phyloP scores from a whole-genome alignment of 2,888 invertebrate species.

The Drosophila neonasuta region DNA sequence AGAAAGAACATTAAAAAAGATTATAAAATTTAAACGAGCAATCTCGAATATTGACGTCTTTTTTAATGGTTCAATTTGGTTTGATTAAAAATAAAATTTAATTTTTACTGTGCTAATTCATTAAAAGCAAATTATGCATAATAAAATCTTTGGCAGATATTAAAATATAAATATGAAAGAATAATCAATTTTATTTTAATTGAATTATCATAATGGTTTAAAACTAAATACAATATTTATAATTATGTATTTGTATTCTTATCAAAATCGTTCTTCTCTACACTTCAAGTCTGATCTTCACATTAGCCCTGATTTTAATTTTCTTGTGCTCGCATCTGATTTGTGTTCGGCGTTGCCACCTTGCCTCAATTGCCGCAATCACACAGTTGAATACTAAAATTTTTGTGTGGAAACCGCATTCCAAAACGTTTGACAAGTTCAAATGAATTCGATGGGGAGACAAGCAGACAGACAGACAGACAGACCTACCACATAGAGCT shows the following conservation, averaged over 20 bases:
- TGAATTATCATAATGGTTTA: no score
- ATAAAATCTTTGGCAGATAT: no score
- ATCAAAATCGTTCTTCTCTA: no score
- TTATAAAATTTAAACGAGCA: neutral
- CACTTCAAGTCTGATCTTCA: neutral
- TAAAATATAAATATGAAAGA: no score
- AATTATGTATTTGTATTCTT: no score
- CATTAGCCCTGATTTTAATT: neutral
- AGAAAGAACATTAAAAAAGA: neutral
- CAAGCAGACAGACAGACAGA: no score
- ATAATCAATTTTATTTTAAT: no score
- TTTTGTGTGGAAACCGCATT: constrained; percentile 29
- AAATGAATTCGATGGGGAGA: constrained; percentile 41
- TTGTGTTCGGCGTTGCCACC: constrained; percentile 11
- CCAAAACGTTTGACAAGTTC: constrained; percentile 44
- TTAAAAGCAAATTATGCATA: no score
- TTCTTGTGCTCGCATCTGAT: constrained; percentile 5
- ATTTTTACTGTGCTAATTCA: neutral
- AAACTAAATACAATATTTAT: no score
- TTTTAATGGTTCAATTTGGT: neutral
- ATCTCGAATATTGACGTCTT: neutral
- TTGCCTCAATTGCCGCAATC: neutral
- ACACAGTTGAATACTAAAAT: neutral
- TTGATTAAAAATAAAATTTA: neutral
- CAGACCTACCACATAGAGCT: constrained; percentile 50